Evolutionary conservation across 1,140 invertebrate genomes (phyloP).

Genomic region (Drosophila pseudoananassae): DNA sequence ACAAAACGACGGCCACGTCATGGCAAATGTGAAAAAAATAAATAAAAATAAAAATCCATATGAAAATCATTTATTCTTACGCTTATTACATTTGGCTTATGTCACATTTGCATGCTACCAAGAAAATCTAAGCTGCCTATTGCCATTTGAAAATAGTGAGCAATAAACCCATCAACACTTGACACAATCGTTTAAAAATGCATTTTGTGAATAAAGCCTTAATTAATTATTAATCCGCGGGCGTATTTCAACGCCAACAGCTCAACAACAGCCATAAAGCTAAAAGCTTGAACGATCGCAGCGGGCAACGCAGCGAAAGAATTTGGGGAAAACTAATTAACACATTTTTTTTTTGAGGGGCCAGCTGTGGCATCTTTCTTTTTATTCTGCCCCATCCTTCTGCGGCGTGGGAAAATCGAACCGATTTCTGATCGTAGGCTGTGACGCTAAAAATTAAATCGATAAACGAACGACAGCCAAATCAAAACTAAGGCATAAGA

Average conservation of each 20-base stretch:
- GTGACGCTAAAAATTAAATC: slow-evolving; percentile 80
- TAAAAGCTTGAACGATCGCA: slow-evolving; percentile 38
- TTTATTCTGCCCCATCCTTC: slow-evolving; percentile 31
- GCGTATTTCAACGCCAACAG: slow-evolving; percentile 65
- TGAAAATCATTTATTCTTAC: slow-evolving; percentile 76
- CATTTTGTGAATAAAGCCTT: slow-evolving; percentile 62
- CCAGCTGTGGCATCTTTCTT: slow-evolving; percentile 41
- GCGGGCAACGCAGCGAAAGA: slow-evolving; percentile 11
- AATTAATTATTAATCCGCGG: slow-evolving; percentile 79
- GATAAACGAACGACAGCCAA: slow-evolving; percentile 65
- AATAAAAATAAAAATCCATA: neutral
- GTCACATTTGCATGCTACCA: slow-evolving; percentile 71
- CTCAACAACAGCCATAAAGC: slow-evolving; percentile 42
- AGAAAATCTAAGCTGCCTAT: slow-evolving; percentile 26
- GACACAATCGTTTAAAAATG: slow-evolving; percentile 79
- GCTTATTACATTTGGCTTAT: slow-evolving; percentile 69
- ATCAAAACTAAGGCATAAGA: slow-evolving; percentile 76
- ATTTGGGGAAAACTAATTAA: slow-evolving; percentile 60
- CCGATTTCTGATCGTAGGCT: slow-evolving; percentile 61
- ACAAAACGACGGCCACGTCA: slow-evolving; percentile 69
- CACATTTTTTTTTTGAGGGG: slow-evolving; percentile 57
- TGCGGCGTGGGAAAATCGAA: slow-evolving; percentile 63
- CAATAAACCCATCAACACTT: slow-evolving; percentile 80
- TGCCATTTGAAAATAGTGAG: slow-evolving; percentile 48
- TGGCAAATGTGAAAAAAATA: slow-evolving; percentile 20